phyloP scores from a whole-genome alignment of 2,888 invertebrate species.

The Agrochola lychnidis region DNA sequence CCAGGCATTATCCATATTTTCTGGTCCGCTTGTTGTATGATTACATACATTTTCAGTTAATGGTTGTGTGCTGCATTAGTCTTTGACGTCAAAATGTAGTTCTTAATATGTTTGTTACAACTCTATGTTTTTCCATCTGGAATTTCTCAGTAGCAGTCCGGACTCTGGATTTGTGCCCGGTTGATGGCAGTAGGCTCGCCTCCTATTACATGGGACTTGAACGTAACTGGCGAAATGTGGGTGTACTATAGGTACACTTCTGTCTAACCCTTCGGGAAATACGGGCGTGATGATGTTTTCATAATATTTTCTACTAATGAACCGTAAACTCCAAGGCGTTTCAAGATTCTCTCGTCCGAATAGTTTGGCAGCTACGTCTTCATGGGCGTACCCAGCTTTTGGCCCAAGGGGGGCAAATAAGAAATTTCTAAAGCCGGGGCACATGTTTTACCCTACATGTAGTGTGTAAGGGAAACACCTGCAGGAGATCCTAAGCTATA shows the following conservation, averaged over 20 bases:
- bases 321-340: not conserved
- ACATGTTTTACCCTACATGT: too few species aligned
- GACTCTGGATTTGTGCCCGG: not conserved
- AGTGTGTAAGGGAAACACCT: too few species aligned
- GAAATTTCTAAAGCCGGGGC: too few species aligned
- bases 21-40: not conserved
- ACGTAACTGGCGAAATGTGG: not conserved
- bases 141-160: not conserved
- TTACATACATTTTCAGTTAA: not conserved
- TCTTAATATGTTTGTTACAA: not conserved
- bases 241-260: too few species aligned
- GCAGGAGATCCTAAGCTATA: too few species aligned
- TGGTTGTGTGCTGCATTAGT: not conserved
- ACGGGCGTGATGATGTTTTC: not conserved
- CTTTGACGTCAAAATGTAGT: not conserved
- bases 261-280: not conserved
- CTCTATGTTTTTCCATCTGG: not conserved
- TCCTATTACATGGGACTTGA: not conserved
- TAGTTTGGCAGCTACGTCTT: too few species aligned
- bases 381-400: too few species aligned
- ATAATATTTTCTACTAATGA: not conserved
- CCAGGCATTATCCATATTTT: not conserved
- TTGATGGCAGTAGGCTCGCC: not conserved
- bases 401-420: too few species aligned
- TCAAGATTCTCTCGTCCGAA: too few species aligned